Base-by-base conservation (phyloP, 2,888 invertebrate species). In the Chloroclystis v-ata region DNA sequence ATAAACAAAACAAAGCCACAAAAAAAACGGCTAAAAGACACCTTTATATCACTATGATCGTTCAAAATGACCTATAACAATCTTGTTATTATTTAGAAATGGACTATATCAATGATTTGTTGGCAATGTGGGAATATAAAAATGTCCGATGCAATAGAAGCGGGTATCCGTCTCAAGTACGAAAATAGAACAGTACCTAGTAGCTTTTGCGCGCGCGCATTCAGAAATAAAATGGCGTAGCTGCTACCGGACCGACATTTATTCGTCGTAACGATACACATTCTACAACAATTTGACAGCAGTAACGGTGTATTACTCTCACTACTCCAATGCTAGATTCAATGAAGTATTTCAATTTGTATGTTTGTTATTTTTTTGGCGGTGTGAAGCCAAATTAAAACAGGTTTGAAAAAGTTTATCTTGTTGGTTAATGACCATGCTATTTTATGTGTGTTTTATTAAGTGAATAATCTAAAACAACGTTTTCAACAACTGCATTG, bases 41-140 rank as follows among this genome's bases (percentile, higher is more conserved):
- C 79, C 65, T 85, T 13, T 33, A 81, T 64, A 76, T 85, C 80
- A 84, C 62, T 67, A 61, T 74, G 81, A 85, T 82, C 77, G 78
- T 74, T 77, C 71, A 56, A 70, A 84, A 85, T 78, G 69, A 75
- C 65, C 80, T 75, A 84, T 86, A 84, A 85, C 78, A 75, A 75
- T 74, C 78, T 81, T 83, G 85, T 84, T 81, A 12, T 79, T 81
- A 71, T 79, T 82, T 81, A 78, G 73, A 62, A 77, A 78, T 78
- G 65, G 76, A 67, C 82, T 72, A 79, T 85, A 80, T 67, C 61
- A 60, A 67, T 83, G 82, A 86, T 85, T 84, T 85, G 79, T 84
- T 59, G 74, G 69, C 75, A 75, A 80, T 81, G 75, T 69, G 68
- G 64, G 72, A 65, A 63, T 75, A 78, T 81, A 79, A 83, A 82